Evolutionary conservation across 2,888 invertebrate genomes (phyloP).

Genomic region (Drosophila emarginata): DNA sequence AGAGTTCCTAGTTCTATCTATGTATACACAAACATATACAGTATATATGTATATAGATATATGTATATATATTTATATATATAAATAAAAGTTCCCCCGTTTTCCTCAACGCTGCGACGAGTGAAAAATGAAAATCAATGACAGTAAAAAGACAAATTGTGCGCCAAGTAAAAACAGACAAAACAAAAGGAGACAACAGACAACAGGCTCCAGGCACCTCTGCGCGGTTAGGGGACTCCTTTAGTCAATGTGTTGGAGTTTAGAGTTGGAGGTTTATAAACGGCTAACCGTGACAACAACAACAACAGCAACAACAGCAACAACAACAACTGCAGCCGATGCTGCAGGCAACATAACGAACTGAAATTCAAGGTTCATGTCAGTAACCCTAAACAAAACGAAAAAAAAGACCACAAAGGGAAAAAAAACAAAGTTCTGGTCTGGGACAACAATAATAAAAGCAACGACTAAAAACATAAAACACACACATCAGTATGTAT

Average conservation of each 20-base stretch:
- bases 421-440: slow-evolving; percentile 50
- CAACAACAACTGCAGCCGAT: slow-evolving; percentile 27
- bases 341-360: slow-evolving; percentile 65
- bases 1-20: slow-evolving; percentile 5
- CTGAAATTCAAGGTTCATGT: slow-evolving; percentile 77
- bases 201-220: slow-evolving; percentile 33
- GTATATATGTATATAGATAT: slow-evolving; percentile 19
- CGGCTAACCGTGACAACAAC: slow-evolving; percentile 20
- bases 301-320: slow-evolving; percentile 26
- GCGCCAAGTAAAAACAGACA: slow-evolving; percentile 58
- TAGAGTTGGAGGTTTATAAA: slow-evolving; percentile 27
- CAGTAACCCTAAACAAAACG: slow-evolving; percentile 68
- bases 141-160: slow-evolving; percentile 78
- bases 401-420: background rate
- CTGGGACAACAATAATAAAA: slow-evolving; percentile 64
- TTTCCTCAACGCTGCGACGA: slow-evolving; percentile 11
- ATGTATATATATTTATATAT: slow-evolving; percentile 15
- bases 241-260: slow-evolving; percentile 10
- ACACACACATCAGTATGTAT: slow-evolving; percentile 40
- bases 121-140: slow-evolving; percentile 77
- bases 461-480: slow-evolving; percentile 61
- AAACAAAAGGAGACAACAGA: slow-evolving; percentile 56
- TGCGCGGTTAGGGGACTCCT: slow-evolving; percentile 1
- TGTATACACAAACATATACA: background rate
- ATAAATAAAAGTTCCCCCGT: slow-evolving; percentile 35